Base-by-base conservation (phyloP, 2,888 invertebrate genomes). In the Zygogramma bicolorata region DNA sequence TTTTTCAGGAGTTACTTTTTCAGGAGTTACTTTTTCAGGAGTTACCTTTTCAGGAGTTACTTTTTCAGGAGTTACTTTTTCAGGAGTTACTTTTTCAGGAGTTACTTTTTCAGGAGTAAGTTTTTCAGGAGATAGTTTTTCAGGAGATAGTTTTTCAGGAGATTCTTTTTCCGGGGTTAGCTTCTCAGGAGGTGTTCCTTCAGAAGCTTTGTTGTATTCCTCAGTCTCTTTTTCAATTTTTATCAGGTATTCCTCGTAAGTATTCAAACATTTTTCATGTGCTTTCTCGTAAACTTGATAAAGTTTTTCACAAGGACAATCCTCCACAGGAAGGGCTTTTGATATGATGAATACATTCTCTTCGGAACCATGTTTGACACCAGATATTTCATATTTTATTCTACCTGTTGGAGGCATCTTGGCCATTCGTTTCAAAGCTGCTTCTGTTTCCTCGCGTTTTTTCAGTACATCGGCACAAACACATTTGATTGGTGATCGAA, bases 331-430 rank as follows among this genome's bases (percentile, higher is more conserved):
- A 42, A 81, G 70, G 1, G 84, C 82, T 20, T 81, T 78, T 3
- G 80, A 75, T 7, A 86, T 29, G 22, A 85, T 78, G 70, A 80
- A 86, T 8, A 84, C 81, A 57, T 85, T 86, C 40, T 85, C 84
- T n/a, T 82, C 77, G 0, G 81, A 80, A 25, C 82, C 81, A 65
- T 80, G 79, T 38, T 78, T 81, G 2, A 86, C 85, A n/a, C 86
- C 87, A 7, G 70, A 40, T 58, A 85, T 83, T 18, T 78, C 77
- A 71, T 83, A 86, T 70, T 84, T 83, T 34, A 80, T 77, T 46
- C 83, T 75, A 10, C 84, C 83, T 40, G 78, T 76, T 7, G 78
- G 71, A 1, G 84, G 85, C 79, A 84, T 80, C 29, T 81, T 81
- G 8, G 81, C 81, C 62, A 81, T 75, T 31, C 74, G 75, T 34